Conservation (phyloP, 2,797 vertebrate genomes). For the Spinus pinus region DNA sequence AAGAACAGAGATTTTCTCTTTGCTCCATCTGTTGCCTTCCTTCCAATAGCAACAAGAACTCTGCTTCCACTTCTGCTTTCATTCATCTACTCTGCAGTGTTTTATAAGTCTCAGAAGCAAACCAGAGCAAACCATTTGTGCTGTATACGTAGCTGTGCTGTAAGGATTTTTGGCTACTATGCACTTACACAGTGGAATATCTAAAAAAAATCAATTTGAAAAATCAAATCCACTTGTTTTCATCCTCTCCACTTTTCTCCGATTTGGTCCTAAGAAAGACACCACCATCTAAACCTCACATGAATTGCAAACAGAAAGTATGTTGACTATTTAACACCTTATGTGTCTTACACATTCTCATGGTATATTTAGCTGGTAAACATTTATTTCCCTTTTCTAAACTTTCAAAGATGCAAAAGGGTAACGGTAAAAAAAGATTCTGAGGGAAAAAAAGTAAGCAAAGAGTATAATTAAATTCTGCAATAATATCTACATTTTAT, state of each 20-base stretch:
- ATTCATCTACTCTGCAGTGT: background rate
- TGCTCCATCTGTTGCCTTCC: constrained; percentile 4
- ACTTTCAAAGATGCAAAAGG: background rate
- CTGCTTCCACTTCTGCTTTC: constrained; percentile 14
- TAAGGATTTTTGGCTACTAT: background rate
- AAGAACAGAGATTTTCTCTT: background rate
- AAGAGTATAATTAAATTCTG: background rate
- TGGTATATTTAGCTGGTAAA: background rate
- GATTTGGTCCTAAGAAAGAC: background rate
- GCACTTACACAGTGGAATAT: background rate
- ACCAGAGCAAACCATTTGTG: background rate
- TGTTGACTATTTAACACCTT: background rate
- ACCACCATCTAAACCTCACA: background rate
- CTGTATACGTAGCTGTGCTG: background rate
- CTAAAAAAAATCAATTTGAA: background rate
- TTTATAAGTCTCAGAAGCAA: background rate
- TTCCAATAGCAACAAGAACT: constrained; percentile 2
- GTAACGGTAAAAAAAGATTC: background rate
- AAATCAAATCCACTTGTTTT: background rate
- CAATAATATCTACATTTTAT: background rate
- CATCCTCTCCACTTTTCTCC: background rate
- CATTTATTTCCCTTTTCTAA: background rate
- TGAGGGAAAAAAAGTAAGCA: background rate
- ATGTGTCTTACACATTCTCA: background rate
- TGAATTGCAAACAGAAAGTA: background rate